A percentile compares a stretch with the other conserved stretches of the same genome.
These are phyloP conservation scores for Turnix velox DNA, from an alignment of 2,113 vertebrate species.

Conservation along the genomic window DNA sequence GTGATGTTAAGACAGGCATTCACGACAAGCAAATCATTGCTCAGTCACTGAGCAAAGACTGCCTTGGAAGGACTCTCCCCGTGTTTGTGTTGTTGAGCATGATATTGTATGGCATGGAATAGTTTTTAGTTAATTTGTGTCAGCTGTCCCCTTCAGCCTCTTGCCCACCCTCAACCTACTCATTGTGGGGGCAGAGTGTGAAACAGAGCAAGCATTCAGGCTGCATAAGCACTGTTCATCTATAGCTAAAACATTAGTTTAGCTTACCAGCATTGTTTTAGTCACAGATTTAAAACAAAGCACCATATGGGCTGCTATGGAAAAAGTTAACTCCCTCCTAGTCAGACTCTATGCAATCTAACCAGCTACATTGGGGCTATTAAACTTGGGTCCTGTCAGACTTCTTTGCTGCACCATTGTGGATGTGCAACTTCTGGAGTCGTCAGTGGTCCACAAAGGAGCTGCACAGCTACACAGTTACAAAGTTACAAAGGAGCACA, in stretches of 20 bases:
- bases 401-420: background rate
- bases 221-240: background rate
- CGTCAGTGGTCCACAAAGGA: background rate
- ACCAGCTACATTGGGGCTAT: background rate
- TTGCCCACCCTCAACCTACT: background rate
- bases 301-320: background rate
- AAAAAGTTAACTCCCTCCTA: background rate
- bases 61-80: rapidly evolving
- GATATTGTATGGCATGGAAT: background rate
- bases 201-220: background rate
- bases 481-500: background rate
- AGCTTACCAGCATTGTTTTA: background rate
- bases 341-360: background rate
- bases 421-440: background rate
- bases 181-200: background rate
- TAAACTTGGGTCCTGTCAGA: background rate
- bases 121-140: background rate
- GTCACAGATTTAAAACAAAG: background rate
- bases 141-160: background rate
- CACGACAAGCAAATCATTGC: background rate
- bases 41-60: background rate
- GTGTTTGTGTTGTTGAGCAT: background rate
- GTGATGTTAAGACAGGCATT: background rate
- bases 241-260: background rate
- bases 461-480: too few species aligned